phyloP scores from a whole-genome alignment of 2,888 invertebrate genomes.

The Apotomis capreana region DNA sequence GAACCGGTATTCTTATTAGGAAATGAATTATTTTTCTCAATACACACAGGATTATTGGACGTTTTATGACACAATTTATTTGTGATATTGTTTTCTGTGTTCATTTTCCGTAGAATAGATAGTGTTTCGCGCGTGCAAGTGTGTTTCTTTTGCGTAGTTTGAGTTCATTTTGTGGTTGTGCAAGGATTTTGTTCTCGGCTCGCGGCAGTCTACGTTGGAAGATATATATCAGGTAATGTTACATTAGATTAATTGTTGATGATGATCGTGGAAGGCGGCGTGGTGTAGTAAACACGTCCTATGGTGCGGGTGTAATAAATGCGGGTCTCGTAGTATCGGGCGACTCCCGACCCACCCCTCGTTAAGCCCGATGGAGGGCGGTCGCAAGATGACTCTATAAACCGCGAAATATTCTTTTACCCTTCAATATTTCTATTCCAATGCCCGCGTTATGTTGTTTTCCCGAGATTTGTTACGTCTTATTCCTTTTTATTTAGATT shows the following conservation, averaged over 20 bases:
- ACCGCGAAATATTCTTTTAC: slow-evolving; percentile 30
- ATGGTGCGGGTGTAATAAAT: slow-evolving; percentile 39
- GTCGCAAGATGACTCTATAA: slow-evolving; percentile 37
- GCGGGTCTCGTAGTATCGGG: slow-evolving; percentile 40
- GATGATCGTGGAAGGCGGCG: slow-evolving; percentile 23
- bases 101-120: slow-evolving; percentile 54
- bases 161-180: slow-evolving; percentile 70
- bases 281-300: slow-evolving; percentile 36
- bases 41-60: slow-evolving; percentile 64
- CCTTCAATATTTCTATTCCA: slow-evolving; percentile 15
- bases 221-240: slow-evolving; percentile 58
- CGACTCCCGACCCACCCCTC: slow-evolving; percentile 39
- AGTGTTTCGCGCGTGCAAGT: slow-evolving; percentile 65
- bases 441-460: background rate
- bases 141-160: slow-evolving; percentile 71
- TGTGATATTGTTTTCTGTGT: slow-evolving; percentile 60
- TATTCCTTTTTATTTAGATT: slow-evolving; percentile 7
- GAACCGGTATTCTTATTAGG: slow-evolving; percentile 60
- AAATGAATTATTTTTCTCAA: slow-evolving; percentile 70
- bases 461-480: slow-evolving; percentile 1
- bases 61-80: slow-evolving; percentile 70
- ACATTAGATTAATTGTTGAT: slow-evolving; percentile 12
- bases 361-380: slow-evolving; percentile 35
- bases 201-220: slow-evolving; percentile 48
- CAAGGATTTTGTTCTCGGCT: slow-evolving; percentile 65